Conservation (phyloP, 2,888 invertebrate genomes). For the Caenorhabditis afra region DNA sequence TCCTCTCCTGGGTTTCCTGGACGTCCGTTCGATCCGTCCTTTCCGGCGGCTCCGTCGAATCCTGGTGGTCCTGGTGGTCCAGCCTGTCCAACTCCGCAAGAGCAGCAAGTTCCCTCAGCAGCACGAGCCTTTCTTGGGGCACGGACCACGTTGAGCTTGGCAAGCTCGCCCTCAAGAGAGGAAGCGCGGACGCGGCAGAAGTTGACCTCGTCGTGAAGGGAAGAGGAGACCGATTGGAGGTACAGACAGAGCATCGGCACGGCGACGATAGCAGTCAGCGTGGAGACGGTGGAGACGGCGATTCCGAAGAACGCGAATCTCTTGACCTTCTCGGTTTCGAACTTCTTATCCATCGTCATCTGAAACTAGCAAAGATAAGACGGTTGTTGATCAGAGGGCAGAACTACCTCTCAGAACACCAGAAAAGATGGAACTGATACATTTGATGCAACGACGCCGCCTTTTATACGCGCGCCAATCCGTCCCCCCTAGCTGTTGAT, state of each 20-base stretch:
- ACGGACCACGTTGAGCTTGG: constrained; percentile 63
- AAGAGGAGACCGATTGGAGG: constrained; percentile 74
- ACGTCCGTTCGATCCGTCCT: constrained; percentile 69
- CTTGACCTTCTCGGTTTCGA: constrained; percentile 64
- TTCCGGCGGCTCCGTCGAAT: constrained; percentile 67
- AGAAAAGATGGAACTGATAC: constrained; percentile 61
- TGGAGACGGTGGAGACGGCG: constrained; percentile 67
- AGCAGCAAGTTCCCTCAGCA: constrained; percentile 66
- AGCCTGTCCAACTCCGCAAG: constrained; percentile 68
- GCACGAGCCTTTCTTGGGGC: constrained; percentile 68
- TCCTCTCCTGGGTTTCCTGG: constrained; percentile 68
- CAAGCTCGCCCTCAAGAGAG: constrained; percentile 69
- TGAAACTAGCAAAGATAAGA: constrained; percentile 17
- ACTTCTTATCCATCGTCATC: constrained; percentile 63
- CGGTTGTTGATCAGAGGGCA: constrained; percentile 1
- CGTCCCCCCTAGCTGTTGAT: constrained; percentile 45
- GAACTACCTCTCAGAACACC: constrained; percentile 55
- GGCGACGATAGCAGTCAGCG: constrained; percentile 69
- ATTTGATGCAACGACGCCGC: constrained; percentile 26
- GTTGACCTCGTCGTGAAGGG: constrained; percentile 75
- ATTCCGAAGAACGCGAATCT: constrained; percentile 69
- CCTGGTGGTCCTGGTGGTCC: constrained; percentile 70
- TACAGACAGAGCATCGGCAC: constrained; percentile 72
- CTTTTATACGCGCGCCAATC: constrained; percentile 50
- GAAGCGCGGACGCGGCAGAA: constrained; percentile 72